Percentiles rank a stretch among this genome's conserved stretches.
Evolutionary conservation across 2,113 vertebrate genomes (phyloP).

Genomic region (Oreochromis spilurus): DNA sequence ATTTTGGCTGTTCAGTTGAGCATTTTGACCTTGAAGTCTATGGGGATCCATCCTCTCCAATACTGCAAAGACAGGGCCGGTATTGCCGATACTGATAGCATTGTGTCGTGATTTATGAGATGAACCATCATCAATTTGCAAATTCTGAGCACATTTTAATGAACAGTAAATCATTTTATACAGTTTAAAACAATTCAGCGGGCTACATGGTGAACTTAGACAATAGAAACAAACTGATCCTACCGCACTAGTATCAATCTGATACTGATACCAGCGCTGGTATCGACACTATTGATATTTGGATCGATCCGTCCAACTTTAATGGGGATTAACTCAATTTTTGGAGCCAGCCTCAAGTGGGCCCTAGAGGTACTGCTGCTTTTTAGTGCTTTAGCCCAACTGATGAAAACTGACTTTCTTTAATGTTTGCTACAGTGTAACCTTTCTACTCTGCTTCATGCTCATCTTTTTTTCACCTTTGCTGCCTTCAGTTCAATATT

Average conservation of each 20-base stretch:
- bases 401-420: neutral
- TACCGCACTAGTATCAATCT: neutral
- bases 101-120: neutral
- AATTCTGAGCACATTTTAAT: neutral
- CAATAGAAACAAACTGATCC: neutral
- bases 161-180: neutral
- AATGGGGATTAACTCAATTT: neutral
- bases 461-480: neutral
- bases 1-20: neutral
- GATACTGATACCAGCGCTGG: neutral
- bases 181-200: neutral
- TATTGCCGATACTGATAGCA: neutral
- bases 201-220: neutral
- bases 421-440: neutral
- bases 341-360: neutral
- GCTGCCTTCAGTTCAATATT: neutral
- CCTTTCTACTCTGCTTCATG: neutral
- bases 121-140: neutral
- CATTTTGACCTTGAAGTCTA: neutral
- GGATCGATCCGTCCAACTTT: neutral
- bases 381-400: neutral
- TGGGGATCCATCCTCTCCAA: neutral
- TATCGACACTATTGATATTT: neutral
- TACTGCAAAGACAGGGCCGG: neutral
- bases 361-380: neutral